phyloP scores from a whole-genome alignment of 1,140 invertebrate species.

The Tetramorium alpestre region DNA sequence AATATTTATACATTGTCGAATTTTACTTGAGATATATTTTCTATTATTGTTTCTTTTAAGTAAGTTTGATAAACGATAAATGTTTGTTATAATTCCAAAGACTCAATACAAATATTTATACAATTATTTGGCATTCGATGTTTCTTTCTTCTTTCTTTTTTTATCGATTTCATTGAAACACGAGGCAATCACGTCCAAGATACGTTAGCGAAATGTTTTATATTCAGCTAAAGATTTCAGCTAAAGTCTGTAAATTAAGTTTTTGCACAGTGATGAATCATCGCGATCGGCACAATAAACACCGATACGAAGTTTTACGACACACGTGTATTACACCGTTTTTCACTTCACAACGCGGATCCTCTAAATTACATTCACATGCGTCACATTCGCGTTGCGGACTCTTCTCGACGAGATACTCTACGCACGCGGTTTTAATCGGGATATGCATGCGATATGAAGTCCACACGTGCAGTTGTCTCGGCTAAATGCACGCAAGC shows the following conservation, averaged over 20 bases:
- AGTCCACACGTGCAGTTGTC: not conserved
- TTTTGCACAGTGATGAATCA: not conserved
- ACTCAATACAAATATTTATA: not conserved
- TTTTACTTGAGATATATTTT: not conserved
- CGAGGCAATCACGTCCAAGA: not conserved
- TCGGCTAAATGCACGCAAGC: not conserved
- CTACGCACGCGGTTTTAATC: constrained; percentile 36
- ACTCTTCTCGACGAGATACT: not conserved
- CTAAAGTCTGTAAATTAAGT: not conserved
- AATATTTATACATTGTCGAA: not conserved
- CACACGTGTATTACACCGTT: not conserved
- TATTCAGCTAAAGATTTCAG: not conserved
- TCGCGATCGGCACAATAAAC: not conserved
- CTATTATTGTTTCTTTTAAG: too few relatives aligned
- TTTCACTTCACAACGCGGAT: constrained; percentile 13
- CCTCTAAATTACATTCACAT: constrained; percentile 11
- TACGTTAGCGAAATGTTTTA: not conserved
- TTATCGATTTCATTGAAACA: not conserved
- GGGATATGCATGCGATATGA: not conserved
- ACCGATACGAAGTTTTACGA: not conserved
- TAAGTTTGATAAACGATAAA: not conserved
- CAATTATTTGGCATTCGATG: not conserved
- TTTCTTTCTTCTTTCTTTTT: not conserved
- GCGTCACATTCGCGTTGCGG: not conserved
- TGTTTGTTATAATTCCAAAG: not conserved